Percentiles rank a stretch among this genome's conserved stretches.
These are phyloP conservation scores for Danio rerio DNA, from an alignment of 2,113 vertebrate genomes.

Conservation along the genomic window GRCz12tu NC_133184.1:55893501-55894000, in stretches of 20 bases:
- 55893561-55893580: conserved; percentile 44
- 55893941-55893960: no score
- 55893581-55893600: conserved; percentile 69
- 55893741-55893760: background rate
- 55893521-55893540: conserved; percentile 60
- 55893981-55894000: no score
- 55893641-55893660: background rate
- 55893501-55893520: conserved; percentile 70
- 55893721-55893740: conserved; percentile 28
- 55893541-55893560: conserved; percentile 39
- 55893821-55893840: background rate
- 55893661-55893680: background rate
- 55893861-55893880: no score
- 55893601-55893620: conserved; percentile 69
- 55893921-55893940: no score
- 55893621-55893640: conserved; percentile 25
- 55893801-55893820: background rate
- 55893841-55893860: background rate
- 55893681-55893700: conserved; percentile 34
- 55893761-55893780: conserved; percentile 18
- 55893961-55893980: no score
- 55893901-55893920: no score
- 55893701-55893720: conserved; percentile 26
- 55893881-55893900: no score
- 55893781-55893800: background rate